These are phyloP conservation scores for Aurelia aurita DNA, from an alignment of 30 jellyfish, hydroid and myxozoan genomes.

Conservation along the genomic window DNA sequence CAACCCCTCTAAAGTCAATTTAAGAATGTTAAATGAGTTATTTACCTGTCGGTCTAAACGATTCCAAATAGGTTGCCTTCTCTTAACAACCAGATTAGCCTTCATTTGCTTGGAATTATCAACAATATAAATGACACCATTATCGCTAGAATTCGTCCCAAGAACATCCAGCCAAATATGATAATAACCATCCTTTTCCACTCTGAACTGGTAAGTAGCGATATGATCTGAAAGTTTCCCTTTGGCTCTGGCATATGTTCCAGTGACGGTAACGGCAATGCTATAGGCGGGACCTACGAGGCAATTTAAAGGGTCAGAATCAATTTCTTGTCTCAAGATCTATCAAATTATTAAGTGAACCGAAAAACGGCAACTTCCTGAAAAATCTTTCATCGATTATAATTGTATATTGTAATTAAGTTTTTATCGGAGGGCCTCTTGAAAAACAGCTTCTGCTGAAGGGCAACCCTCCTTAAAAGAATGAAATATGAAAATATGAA, in stretches of 20 bases:
- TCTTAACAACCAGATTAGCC: conserved; percentile 20
- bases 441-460: no score
- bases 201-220: conserved; percentile 72
- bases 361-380: no score
- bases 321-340: background rate
- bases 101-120: conserved; percentile 6
- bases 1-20: background rate
- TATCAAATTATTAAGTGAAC: no score
- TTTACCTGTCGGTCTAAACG: conserved; percentile 38
- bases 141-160: conserved; percentile 34
- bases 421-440: no score
- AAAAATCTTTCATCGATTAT: no score
- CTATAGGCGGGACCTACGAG: conserved; percentile 77
- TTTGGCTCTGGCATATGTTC: conserved; percentile 65
- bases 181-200: conserved; percentile 54
- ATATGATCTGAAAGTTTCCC: conserved; percentile 69
- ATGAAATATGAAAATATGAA: no score
- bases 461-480: no score
- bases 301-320: background rate
- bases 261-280: conserved; percentile 7
- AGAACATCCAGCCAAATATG: conserved; percentile 76
- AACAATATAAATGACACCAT: conserved; percentile 60
- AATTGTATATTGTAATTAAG: no score
- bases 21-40: background rate
- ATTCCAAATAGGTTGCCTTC: conserved; percentile 55